phyloP scores from a whole-genome alignment of 2,888 invertebrate genomes.

The Perizoma affinitatum region DNA sequence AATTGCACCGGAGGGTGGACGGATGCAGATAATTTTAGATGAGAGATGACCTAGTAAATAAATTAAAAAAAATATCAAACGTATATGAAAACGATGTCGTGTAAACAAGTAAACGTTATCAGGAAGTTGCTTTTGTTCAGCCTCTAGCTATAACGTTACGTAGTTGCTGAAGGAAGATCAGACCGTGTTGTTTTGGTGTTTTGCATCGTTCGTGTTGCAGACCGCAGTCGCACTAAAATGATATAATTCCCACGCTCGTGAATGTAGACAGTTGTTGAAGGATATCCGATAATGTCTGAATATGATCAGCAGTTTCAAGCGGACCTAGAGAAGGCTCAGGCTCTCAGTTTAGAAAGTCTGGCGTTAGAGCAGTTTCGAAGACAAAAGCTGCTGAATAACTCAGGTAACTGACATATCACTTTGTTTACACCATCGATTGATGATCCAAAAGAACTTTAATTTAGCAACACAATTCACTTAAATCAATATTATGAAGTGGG shows the following conservation, averaged over 20 bases:
- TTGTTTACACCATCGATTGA: constrained; percentile 55
- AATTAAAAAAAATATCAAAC: constrained; percentile 50
- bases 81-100: constrained; percentile 56
- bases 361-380: constrained; percentile 92
- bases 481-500: too few relatives aligned
- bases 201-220: constrained; percentile 51
- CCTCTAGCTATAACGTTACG: constrained; percentile 17
- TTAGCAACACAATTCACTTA: too few relatives aligned
- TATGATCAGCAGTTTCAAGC: constrained; percentile 93
- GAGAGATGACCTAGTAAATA: constrained; percentile 51
- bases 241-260: constrained; percentile 65
- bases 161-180: constrained; percentile 3
- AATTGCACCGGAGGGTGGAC: too few relatives aligned
- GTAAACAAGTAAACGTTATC: constrained; percentile 50
- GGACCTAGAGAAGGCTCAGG: constrained; percentile 94
- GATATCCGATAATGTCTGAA: constrained; percentile 81
- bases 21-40: constrained; percentile 1
- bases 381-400: constrained; percentile 83
- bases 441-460: too few relatives aligned
- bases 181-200: constrained; percentile 46
- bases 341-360: constrained; percentile 93
- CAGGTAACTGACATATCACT: constrained; percentile 75
- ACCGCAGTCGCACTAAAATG: constrained; percentile 52
- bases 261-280: constrained; percentile 60
- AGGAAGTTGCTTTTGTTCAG: constrained; percentile 57